These are phyloP conservation scores for Rhopalosiphum padi DNA, from an alignment of 1,140 invertebrate species.

Conservation along the genomic window DNA sequence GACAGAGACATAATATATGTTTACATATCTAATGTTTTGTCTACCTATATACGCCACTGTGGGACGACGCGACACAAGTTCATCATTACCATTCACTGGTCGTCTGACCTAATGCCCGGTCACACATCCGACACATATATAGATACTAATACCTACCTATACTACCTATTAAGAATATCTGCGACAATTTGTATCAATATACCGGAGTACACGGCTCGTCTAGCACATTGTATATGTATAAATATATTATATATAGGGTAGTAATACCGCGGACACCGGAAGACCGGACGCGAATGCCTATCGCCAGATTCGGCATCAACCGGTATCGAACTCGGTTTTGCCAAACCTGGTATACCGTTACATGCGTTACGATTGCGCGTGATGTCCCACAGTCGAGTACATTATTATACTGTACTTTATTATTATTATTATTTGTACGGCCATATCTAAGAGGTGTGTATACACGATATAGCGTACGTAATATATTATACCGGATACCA, in stretches of 20 bases:
- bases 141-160: neutral
- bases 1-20: neutral
- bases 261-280: conserved; percentile 23
- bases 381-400: neutral
- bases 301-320: conserved; percentile 10
- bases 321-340: neutral
- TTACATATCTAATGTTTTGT: neutral
- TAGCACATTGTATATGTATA: conserved; percentile 11
- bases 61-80: neutral
- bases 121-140: neutral
- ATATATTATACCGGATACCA: neutral
- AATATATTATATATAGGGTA: neutral
- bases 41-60: neutral
- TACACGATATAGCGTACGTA: neutral
- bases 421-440: neutral
- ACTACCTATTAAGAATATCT: neutral
- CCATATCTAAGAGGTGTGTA: neutral
- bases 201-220: neutral
- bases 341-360: conserved; percentile 30
- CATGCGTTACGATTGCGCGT: neutral
- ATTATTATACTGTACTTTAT: neutral
- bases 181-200: conserved; percentile 21
- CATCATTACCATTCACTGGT: neutral
- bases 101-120: conserved; percentile 21
- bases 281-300: conserved; percentile 11